These are phyloP conservation scores for Ctenopoma multispine DNA, from an alignment of 2,797 vertebrate genomes.

Conservation along the genomic window DNA sequence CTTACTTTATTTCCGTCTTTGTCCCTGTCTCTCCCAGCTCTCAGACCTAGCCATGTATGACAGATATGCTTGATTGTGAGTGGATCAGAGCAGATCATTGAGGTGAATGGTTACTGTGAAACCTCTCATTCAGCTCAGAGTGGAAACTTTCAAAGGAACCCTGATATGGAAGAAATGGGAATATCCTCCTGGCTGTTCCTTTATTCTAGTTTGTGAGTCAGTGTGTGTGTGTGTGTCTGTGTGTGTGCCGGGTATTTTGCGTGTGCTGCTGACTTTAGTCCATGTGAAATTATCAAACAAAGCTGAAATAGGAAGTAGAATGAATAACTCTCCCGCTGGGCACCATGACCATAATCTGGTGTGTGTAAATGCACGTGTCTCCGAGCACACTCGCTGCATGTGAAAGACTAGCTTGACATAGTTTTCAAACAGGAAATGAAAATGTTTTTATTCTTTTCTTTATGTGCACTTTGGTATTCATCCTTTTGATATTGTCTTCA, in stretches of 20 bases:
- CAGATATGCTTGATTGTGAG: slow-evolving; percentile 76
- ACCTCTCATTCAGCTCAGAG: slow-evolving; percentile 70
- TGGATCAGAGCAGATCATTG: slow-evolving; percentile 75
- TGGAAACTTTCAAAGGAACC: slow-evolving; percentile 62
- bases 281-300: slow-evolving; percentile 80
- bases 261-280: slow-evolving; percentile 72
- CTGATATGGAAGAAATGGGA: slow-evolving; percentile 76
- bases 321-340: slow-evolving; percentile 76
- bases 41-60: slow-evolving; percentile 72
- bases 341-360: slow-evolving; percentile 70
- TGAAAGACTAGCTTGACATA: slow-evolving; percentile 34
- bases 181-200: slow-evolving; percentile 73
- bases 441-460: slow-evolving; percentile 40
- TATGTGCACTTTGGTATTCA: slow-evolving; percentile 40
- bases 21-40: slow-evolving; percentile 8
- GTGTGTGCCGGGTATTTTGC: slow-evolving; percentile 29
- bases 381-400: slow-evolving; percentile 1
- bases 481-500: slow-evolving; percentile 21
- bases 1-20: background rate
- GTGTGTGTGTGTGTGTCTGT: slow-evolving; percentile 30
- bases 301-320: slow-evolving; percentile 77
- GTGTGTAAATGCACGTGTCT: slow-evolving; percentile 41
- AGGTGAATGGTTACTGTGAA: slow-evolving; percentile 71
- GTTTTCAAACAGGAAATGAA: slow-evolving; percentile 64
- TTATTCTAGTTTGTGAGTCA: slow-evolving; percentile 60